Evolutionary conservation across 2,888 invertebrate species (phyloP).

Genomic region (Pseudolycoriella hygida): DNA sequence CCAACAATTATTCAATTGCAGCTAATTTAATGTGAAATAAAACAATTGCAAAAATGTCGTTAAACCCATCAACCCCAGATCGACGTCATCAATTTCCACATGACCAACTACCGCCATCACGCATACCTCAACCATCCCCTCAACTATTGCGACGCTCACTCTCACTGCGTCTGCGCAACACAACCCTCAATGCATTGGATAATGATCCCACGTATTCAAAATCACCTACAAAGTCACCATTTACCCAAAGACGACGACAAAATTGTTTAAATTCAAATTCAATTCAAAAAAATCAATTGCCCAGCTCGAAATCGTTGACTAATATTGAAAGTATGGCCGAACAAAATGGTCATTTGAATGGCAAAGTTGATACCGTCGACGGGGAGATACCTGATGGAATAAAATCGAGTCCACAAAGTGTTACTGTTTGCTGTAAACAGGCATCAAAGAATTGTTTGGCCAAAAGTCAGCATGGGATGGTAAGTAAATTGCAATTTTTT

Average conservation of each 20-base stretch:
- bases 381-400: background rate
- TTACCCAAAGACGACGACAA: no score
- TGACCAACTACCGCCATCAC: background rate
- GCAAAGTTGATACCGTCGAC: background rate
- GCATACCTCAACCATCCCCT: slow-evolving; percentile 14
- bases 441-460: slow-evolving; percentile 2
- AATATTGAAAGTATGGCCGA: background rate
- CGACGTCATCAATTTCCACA: background rate
- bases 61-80: background rate
- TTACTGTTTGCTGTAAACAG: slow-evolving; percentile 1
- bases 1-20: no score
- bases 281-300: no score
- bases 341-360: background rate
- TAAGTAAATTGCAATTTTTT: slow-evolving; percentile 4
- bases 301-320: background rate
- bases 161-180: slow-evolving; percentile 50
- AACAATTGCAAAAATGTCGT: background rate
- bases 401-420: background rate
- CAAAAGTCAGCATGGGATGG: slow-evolving; percentile 9
- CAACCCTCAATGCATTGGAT: slow-evolving; percentile 9
- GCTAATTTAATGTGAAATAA: no score
- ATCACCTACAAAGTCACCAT: no score
- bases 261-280: no score
- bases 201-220: slow-evolving; percentile 14
- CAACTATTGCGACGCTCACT: slow-evolving; percentile 40